phyloP scores from a whole-genome alignment of 2,113 vertebrate species.

The Callopanchax toddi region DNA sequence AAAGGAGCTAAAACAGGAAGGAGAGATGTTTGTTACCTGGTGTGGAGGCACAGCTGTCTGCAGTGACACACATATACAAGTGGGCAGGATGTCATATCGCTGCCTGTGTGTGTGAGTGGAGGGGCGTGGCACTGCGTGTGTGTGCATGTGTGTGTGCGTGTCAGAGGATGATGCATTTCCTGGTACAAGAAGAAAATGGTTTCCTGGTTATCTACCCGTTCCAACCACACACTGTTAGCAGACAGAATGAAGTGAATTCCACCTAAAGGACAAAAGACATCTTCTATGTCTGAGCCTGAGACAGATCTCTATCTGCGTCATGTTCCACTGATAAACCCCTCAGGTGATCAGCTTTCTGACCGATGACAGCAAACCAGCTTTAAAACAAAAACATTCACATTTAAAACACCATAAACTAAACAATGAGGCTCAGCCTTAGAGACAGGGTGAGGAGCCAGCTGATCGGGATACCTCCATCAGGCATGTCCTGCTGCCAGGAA shows the following conservation, averaged over 20 bases:
- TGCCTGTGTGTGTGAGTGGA: conserved; percentile 31
- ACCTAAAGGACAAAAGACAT: no score
- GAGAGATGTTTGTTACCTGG: conserved; percentile 58
- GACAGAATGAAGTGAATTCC: no score
- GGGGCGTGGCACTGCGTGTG: conserved; percentile 27
- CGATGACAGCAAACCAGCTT: no score
- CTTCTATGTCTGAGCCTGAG: background rate
- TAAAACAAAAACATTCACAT: no score
- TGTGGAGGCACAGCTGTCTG: conserved; percentile 42
- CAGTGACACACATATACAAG: conserved; percentile 32
- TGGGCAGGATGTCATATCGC: conserved; percentile 48
- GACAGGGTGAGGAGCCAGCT: no score
- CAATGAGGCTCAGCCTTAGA: no score
- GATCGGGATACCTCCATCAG: no score
- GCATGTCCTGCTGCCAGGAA: no score
- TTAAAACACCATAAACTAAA: no score
- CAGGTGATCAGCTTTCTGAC: background rate
- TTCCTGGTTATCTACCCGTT: conserved; percentile 46
- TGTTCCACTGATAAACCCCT: background rate
- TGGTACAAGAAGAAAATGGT: conserved; percentile 37
- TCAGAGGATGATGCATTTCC: conserved; percentile 61
- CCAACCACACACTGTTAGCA: background rate
- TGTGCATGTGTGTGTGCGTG: conserved; percentile 22
- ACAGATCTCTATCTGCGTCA: background rate
- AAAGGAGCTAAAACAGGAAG: conserved; percentile 31